Evolutionary conservation across 1,140 invertebrate genomes (phyloP).

Genomic region (Asbolus verrucosus): DNA sequence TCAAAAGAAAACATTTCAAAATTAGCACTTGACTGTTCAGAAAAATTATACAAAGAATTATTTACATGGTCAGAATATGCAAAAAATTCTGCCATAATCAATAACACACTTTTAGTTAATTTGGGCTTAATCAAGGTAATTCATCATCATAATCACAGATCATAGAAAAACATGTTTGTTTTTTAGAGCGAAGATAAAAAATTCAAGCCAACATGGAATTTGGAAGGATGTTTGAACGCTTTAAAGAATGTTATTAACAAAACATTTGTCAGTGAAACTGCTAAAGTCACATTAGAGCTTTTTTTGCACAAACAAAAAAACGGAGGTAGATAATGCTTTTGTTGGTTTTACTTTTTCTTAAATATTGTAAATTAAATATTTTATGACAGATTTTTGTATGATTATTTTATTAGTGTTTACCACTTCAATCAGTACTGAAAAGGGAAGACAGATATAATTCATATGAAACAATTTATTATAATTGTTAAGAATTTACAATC

Average conservation of each 20-base stretch:
- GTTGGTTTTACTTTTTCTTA: slow-evolving; percentile 10
- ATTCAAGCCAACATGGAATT: slow-evolving; percentile 70
- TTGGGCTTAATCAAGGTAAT: slow-evolving; percentile 78
- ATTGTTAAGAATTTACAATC: no score
- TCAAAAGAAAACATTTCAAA: slow-evolving; percentile 69
- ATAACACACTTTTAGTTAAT: slow-evolving; percentile 76
- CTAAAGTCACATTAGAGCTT: slow-evolving; percentile 69
- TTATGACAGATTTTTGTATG: no score
- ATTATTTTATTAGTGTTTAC: no score
- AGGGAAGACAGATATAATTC: no score
- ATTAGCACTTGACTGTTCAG: slow-evolving; percentile 68
- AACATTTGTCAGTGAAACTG: slow-evolving; percentile 68
- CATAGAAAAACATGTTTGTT: slow-evolving; percentile 39
- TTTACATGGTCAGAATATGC: slow-evolving; percentile 69
- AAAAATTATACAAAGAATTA: slow-evolving; percentile 71
- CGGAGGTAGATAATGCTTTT: neutral
- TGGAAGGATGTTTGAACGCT: slow-evolving; percentile 71
- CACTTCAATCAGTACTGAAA: no score
- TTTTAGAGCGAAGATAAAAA: slow-evolving; percentile 71
- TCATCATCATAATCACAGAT: no score
- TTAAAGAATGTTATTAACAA: slow-evolving; percentile 68
- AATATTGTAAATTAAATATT: slow-evolving; percentile 8
- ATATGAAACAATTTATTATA: no score
- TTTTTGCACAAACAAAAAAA: slow-evolving; percentile 69
- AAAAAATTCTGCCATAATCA: slow-evolving; percentile 68